Evolutionary conservation across 2,797 vertebrate species (phyloP).

Genomic region (Buphagus erythrorhynchus): DNA sequence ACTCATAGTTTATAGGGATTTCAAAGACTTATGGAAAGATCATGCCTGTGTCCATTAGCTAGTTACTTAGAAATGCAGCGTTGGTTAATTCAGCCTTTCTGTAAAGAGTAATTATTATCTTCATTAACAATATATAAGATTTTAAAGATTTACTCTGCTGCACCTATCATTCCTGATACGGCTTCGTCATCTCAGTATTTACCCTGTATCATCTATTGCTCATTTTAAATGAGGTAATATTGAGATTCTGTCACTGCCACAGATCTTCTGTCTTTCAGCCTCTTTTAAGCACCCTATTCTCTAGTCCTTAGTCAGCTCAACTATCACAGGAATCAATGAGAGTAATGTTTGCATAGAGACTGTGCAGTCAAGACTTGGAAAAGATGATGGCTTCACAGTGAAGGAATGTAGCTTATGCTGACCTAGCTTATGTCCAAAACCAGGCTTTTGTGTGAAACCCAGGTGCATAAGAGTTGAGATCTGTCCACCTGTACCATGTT

Average conservation of each 20-base stretch:
- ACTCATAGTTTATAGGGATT: constrained; percentile 47
- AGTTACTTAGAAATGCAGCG: constrained; percentile 52
- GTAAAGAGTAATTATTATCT: constrained; percentile 68
- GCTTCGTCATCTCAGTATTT: background rate
- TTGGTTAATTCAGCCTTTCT: constrained; percentile 54
- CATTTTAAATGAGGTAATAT: constrained; percentile 48
- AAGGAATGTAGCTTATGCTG: background rate
- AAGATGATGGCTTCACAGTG: background rate
- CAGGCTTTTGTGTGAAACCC: background rate
- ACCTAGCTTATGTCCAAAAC: background rate
- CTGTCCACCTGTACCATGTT: background rate
- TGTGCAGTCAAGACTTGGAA: background rate
- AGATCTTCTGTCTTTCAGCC: constrained; percentile 25
- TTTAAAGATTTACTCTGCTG: constrained; percentile 56
- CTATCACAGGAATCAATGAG: constrained; percentile 17
- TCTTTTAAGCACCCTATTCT: background rate
- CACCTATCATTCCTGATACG: background rate
- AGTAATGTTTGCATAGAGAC: background rate
- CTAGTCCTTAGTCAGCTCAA: constrained; percentile 55
- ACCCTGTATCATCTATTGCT: background rate
- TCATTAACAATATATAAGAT: constrained; percentile 70
- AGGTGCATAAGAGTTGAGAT: background rate
- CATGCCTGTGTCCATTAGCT: constrained; percentile 67
- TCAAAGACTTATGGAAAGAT: constrained; percentile 36
- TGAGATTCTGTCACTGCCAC: constrained; percentile 55